Base-by-base conservation (phyloP, 2,888 invertebrate species). In the Campoplex nolae region DNA sequence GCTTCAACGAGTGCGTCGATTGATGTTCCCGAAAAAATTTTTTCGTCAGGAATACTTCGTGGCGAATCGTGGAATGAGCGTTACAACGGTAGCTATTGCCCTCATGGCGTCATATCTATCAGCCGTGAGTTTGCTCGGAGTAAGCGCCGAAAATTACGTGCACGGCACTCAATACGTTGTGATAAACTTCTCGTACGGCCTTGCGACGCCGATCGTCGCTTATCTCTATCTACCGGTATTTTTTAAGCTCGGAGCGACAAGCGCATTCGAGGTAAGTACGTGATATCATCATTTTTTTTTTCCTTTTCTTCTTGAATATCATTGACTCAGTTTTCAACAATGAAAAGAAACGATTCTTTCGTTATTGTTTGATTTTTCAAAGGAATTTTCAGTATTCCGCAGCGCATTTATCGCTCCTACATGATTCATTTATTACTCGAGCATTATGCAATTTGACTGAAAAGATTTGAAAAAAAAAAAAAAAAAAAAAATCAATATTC, bases 61-160 rank as follows among this genome's bases (percentile, higher is more conserved):
- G 85, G 98, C 98, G 0, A 97, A 97, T 92, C 96, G 96, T 83
- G 97, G 97, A 88, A 97, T 98, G 97, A 96, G 97, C 6, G 95
- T 97, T 90, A 93, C 95, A 9, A 98, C 98, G 0, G 98, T 98
- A 4, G 97, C 98, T 4, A 97, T 98, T 88, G 98, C 98, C 3
- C 95, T 98, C 68, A 98, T 98, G 97, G 98, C 98, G 9, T 98
- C 98, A 68, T 98, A 98, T 93, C 98, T 98, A 97, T 98, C 98
- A 1, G 98, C 98, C 51, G 96, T 98, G 70, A 98, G 98, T 0
- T 94, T 98, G 45, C 95, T 98, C 32, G 98, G 98, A 16, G 97
- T 98, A 0, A 97, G 98, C 18, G 96, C 97, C 74, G 98, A 98
- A 94, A 98, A 97, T 93, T 98, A 98, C 94, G 96, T 96, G 89